Evolutionary conservation across 2,888 invertebrate genomes (phyloP).

Genomic region (Fabriciana adippe): DNA sequence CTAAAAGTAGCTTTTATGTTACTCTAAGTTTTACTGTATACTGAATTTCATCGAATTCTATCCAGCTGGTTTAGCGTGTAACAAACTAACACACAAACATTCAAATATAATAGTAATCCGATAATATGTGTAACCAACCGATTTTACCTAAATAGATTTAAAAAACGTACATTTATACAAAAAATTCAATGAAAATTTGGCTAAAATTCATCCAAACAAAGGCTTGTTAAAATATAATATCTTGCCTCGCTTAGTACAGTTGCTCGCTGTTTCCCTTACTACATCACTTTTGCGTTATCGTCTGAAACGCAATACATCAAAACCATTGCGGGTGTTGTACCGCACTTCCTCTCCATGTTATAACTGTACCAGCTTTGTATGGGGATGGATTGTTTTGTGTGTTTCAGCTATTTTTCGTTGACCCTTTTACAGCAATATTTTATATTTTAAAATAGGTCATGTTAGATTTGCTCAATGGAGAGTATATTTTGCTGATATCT

Average conservation of each 20-base stretch:
- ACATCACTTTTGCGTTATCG: constrained; percentile 73
- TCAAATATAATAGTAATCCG: too few relatives aligned
- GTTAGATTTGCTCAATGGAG: not conserved
- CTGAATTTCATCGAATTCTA: too few relatives aligned
- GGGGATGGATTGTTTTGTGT: constrained; percentile 17
- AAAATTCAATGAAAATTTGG: not conserved
- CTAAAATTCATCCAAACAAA: not conserved
- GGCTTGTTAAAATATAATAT: constrained; percentile 14
- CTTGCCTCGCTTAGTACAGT: constrained; percentile 16
- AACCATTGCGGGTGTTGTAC: constrained; percentile 65
- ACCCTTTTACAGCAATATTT: constrained; percentile 1
- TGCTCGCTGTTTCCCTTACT: constrained; percentile 36
- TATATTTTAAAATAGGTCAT: not conserved
- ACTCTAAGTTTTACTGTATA: too few relatives aligned
- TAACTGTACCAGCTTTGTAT: constrained; percentile 36
- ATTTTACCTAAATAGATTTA: too few relatives aligned
- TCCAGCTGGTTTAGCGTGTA: too few relatives aligned
- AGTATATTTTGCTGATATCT: not conserved
- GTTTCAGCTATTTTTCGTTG: constrained; percentile 16
- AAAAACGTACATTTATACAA: too few relatives aligned
- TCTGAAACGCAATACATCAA: constrained; percentile 68
- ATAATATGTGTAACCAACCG: too few relatives aligned
- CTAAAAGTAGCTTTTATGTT: too few relatives aligned
- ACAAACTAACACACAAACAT: too few relatives aligned
- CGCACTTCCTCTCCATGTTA: constrained; percentile 46